phyloP scores from a whole-genome alignment of 2,113 vertebrate genomes.

The Neomonachus schauinslandi region DNA sequence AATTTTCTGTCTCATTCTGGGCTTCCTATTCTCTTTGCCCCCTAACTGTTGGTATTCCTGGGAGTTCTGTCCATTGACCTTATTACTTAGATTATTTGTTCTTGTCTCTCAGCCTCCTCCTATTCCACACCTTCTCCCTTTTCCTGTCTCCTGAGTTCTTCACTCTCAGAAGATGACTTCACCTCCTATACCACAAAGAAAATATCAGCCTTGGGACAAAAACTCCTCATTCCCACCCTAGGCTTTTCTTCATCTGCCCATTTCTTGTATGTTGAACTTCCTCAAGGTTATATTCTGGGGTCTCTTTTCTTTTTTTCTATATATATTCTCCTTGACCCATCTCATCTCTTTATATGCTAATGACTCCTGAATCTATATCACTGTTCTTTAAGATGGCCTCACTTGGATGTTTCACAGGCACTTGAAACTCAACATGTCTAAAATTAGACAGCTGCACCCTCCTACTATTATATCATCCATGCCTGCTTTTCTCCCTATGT shows the following conservation, averaged over 20 bases:
- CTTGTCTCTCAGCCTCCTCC: not conserved
- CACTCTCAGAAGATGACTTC: constrained; percentile 19
- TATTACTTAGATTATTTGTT: constrained; percentile 5
- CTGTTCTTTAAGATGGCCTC: not conserved
- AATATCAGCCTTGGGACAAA: not conserved
- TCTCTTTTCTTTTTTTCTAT: constrained; percentile 7
- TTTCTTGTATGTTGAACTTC: constrained; percentile 2
- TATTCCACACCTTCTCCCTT: not conserved
- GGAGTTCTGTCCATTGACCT: constrained; percentile 10
- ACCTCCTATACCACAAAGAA: not conserved
- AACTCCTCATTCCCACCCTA: not conserved
- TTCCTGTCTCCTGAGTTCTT: not conserved
- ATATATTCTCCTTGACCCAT: not conserved
- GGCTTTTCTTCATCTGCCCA: constrained; percentile 11
- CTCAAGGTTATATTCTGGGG: constrained; percentile 3
- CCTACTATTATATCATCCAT: not conserved
- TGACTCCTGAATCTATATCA: not conserved
- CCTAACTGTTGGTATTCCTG: constrained; percentile 12
- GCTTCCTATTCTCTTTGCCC: not conserved
- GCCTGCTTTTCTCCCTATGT: not conserved
- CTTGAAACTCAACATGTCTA: not conserved
- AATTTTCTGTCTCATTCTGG: constrained; percentile 10
- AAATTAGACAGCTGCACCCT: constrained; percentile 7
- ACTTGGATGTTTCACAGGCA: not conserved
- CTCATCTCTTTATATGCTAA: constrained; percentile 24